Conservation (phyloP, 2,797 vertebrate genomes). For the Myotis vivesi region DNA sequence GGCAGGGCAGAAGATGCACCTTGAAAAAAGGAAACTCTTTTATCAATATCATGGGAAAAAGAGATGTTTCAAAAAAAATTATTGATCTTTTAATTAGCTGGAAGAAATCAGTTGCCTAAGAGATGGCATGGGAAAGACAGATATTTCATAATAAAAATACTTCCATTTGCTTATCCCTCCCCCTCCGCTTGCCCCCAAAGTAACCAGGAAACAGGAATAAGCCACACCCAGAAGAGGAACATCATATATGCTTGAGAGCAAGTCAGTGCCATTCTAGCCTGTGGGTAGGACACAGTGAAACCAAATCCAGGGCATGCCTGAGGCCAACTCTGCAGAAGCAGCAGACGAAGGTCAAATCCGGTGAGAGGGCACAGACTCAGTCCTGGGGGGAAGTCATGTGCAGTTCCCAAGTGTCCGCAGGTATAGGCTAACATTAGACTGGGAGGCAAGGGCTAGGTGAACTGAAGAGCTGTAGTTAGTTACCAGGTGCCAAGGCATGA, state of each 20-base stretch:
- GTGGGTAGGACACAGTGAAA: background rate
- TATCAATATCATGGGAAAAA: background rate
- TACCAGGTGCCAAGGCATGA: background rate
- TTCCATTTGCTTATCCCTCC: background rate
- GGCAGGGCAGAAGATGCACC: background rate
- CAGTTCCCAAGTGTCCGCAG: background rate
- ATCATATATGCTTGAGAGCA: background rate
- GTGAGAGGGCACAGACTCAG: background rate
- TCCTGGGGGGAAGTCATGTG: background rate
- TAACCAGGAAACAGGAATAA: background rate
- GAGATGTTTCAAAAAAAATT: slow-evolving; percentile 11
- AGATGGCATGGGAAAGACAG: background rate
- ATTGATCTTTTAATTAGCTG: background rate
- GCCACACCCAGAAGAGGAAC: background rate
- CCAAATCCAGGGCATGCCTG: background rate
- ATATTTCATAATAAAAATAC: background rate
- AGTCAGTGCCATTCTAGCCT: background rate
- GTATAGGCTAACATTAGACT: background rate
- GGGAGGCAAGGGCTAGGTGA: background rate
- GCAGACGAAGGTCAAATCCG: background rate
- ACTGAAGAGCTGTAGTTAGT: background rate
- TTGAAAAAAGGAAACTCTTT: background rate
- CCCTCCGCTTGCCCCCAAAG: background rate
- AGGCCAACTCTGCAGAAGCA: background rate
- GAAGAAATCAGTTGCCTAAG: background rate